A percentile compares a stretch with the other conserved stretches of the same genome.
phyloP scores from a whole-genome alignment of 2,888 invertebrate species.

The Agriotes lineatus region DNA sequence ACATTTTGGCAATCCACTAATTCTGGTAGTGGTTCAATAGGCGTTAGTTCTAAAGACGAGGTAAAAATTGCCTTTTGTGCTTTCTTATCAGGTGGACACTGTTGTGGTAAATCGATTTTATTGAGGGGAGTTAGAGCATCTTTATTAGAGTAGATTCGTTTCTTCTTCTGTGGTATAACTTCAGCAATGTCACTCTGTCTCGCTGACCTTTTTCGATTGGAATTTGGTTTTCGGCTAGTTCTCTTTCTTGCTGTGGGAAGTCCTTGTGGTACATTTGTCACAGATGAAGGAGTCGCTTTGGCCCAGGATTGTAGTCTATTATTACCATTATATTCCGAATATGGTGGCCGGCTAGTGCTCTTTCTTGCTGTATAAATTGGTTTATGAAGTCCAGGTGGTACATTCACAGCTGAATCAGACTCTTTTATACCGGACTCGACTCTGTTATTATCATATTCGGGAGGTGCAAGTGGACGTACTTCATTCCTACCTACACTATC shows the following conservation, averaged over 20 bases:
- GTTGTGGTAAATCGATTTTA: slow-evolving; percentile 1
- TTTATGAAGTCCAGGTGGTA: no score
- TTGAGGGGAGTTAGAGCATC: not conserved
- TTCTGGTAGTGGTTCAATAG: not conserved
- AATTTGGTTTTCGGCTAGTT: not conserved
- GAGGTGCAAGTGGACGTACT: no score
- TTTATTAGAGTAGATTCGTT: not conserved
- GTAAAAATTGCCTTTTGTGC: slow-evolving; percentile 12
- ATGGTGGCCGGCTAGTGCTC: no score
- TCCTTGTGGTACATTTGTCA: no score
- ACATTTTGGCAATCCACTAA: not conserved
- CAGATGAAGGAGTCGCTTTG: no score
- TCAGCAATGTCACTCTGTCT: not conserved
- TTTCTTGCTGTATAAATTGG: no score
- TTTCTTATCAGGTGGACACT: not conserved
- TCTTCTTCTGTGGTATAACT: slow-evolving; percentile 24
- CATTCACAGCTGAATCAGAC: no score
- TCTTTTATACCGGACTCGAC: no score
- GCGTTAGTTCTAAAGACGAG: slow-evolving; percentile 21
- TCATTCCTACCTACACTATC: no score
- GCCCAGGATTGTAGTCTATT: no score
- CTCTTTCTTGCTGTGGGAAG: not conserved
- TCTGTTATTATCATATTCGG: no score
- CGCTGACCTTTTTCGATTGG: not conserved
- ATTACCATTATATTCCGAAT: no score